These are phyloP conservation scores for Gadopsis marmoratus DNA, from an alignment of 2,797 vertebrate genomes.

Conservation along the genomic window DNA sequence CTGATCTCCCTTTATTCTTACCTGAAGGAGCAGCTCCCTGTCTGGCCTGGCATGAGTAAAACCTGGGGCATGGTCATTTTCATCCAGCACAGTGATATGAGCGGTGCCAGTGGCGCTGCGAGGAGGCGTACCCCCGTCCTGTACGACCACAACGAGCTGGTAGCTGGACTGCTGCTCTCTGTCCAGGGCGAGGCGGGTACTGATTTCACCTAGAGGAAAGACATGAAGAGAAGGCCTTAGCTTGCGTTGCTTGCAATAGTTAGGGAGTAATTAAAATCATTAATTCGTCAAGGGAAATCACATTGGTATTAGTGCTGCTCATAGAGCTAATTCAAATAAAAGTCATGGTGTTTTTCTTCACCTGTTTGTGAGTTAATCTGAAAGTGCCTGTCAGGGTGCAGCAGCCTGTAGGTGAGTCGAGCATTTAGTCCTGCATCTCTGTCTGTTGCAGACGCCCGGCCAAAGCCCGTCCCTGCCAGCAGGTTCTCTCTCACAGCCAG, in stretches of 20 bases:
- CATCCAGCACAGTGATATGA: constrained; percentile 93
- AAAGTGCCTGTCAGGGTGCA: constrained; percentile 89
- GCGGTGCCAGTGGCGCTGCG: constrained; percentile 93
- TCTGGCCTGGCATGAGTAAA: constrained; percentile 89
- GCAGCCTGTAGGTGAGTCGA: constrained; percentile 91
- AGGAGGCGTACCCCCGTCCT: constrained; percentile 93
- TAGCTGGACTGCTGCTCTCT: constrained; percentile 95
- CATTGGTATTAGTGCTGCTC: constrained; percentile 12
- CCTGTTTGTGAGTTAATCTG: constrained; percentile 95
- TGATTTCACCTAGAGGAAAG: constrained; percentile 90
- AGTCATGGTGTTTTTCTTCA: constrained; percentile 71
- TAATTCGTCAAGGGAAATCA: constrained; percentile 29
- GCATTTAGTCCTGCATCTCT: constrained; percentile 93
- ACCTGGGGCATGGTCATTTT: constrained; percentile 93
- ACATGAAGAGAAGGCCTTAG: neutral
- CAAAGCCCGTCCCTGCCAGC: constrained; percentile 89
- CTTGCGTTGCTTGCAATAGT: neutral
- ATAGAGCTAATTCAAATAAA: neutral
- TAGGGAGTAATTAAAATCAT: constrained; percentile 15
- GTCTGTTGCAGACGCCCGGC: constrained; percentile 91
- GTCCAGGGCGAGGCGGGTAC: constrained; percentile 91
- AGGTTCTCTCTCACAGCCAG: constrained; percentile 93
- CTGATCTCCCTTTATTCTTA: constrained; percentile 61
- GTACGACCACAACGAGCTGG: constrained; percentile 93
- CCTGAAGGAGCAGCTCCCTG: constrained; percentile 91